Percentiles rank a stretch among this genome's conserved stretches.
Evolutionary conservation across 2,113 vertebrate genomes (phyloP).

Genomic region (Procavia capensis): DNA sequence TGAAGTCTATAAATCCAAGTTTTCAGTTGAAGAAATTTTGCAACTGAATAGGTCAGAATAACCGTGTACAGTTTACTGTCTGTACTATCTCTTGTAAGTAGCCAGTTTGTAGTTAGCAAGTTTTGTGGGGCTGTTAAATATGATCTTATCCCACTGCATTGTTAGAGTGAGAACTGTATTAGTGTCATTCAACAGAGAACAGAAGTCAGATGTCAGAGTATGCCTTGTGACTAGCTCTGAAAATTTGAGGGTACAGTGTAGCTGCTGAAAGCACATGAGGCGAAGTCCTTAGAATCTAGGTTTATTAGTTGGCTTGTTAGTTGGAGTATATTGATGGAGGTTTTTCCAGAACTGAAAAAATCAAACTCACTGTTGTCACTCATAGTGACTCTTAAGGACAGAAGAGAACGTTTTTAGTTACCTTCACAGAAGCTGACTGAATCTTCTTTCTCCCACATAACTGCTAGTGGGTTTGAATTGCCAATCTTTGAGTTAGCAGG

Average conservation of each 20-base stretch:
- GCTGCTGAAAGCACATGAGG: not conserved
- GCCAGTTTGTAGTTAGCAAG: not conserved
- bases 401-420: too few species aligned
- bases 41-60: not conserved
- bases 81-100: not conserved
- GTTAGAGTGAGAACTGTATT: not conserved
- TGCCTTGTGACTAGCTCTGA: not conserved
- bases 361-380: too few species aligned
- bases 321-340: not conserved
- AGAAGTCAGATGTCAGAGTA: not conserved
- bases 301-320: too few species aligned
- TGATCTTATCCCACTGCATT: not conserved
- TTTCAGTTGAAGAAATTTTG: constrained; percentile 15
- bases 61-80: not conserved
- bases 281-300: not conserved
- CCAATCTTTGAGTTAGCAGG: too few species aligned
- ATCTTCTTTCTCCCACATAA: too few species aligned
- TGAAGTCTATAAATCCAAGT: not conserved
- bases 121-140: not conserved
- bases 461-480: too few species aligned
- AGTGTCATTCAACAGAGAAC: not conserved
- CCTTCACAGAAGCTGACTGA: too few species aligned
- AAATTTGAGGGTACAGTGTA: not conserved
- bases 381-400: too few species aligned
- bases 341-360: too few species aligned